Conservation (phyloP, 2,113 vertebrate genomes). For the Tiliqua scincoides region DNA sequence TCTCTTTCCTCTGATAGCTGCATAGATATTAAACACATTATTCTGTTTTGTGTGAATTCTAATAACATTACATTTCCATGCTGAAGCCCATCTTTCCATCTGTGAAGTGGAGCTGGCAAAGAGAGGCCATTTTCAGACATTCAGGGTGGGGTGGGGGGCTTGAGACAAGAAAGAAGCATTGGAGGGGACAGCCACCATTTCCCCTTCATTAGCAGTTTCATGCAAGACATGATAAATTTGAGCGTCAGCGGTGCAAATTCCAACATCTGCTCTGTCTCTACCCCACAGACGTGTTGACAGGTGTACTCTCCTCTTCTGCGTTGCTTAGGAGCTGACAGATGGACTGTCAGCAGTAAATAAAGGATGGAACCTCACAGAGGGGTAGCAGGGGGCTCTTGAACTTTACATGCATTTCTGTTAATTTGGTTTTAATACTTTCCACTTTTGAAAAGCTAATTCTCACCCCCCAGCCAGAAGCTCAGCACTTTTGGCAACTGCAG, state of each 20-base stretch:
- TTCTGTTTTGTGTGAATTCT: conserved; percentile 71
- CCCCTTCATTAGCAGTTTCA: conserved; percentile 59
- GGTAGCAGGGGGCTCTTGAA: conserved; percentile 45
- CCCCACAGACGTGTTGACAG: conserved; percentile 80
- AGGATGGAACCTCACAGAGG: conserved; percentile 52
- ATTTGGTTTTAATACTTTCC: conserved; percentile 52
- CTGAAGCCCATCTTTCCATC: conserved; percentile 41
- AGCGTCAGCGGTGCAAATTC: conserved; percentile 72
- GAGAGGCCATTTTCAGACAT: conserved; percentile 19
- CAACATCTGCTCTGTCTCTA: conserved; percentile 78
- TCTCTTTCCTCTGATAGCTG: conserved; percentile 49
- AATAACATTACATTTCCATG: conserved; percentile 63
- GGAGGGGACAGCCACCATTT: conserved; percentile 35
- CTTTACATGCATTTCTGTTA: conserved; percentile 60
- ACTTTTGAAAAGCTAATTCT: conserved; percentile 15
- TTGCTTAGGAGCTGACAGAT: conserved; percentile 69
- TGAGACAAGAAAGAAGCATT: background rate
- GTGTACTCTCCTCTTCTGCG: conserved; percentile 62
- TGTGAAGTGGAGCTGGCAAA: conserved; percentile 11
- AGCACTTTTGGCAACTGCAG: conserved; percentile 39
- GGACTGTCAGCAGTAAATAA: conserved; percentile 68
- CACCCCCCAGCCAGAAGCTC: background rate
- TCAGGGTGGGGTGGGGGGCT: background rate
- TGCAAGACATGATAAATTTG: conserved; percentile 66
- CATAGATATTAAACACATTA: conserved; percentile 77